Evolutionary conservation across 2,888 invertebrate species (phyloP).

Genomic region (Machimus atricapillus): DNA sequence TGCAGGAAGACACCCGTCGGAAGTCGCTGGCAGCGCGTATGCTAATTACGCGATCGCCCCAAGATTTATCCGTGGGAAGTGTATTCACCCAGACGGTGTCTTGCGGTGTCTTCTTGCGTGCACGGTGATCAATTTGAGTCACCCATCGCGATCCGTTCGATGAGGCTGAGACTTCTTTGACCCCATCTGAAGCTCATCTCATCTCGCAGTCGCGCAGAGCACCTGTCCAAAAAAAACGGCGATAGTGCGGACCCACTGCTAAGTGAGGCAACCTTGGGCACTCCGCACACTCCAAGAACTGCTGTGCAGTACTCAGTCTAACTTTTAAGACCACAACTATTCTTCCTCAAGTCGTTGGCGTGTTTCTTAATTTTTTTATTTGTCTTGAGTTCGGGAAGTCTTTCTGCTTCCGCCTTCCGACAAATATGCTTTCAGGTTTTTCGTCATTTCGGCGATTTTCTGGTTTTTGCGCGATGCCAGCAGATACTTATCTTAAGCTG

Average conservation of each 20-base stretch:
- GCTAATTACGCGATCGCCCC: slow-evolving; percentile 22
- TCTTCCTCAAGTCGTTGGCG: slow-evolving; percentile 33
- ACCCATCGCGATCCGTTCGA: background rate
- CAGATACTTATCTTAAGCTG: background rate
- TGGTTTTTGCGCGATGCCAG: background rate
- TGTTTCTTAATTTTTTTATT: background rate
- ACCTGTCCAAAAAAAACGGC: background rate
- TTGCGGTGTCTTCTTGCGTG: background rate
- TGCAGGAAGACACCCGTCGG: slow-evolving; percentile 37
- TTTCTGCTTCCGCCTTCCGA: slow-evolving; percentile 39
- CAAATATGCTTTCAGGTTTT: slow-evolving; percentile 36
- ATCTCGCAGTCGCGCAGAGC: background rate
- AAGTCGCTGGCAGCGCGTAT: slow-evolving; percentile 29
- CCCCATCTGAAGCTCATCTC: background rate
- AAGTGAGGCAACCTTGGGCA: slow-evolving; percentile 22
- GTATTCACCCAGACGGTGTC: slow-evolving; percentile 3
- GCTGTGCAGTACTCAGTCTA: background rate
- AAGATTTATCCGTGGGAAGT: slow-evolving; percentile 35
- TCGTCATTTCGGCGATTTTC: background rate
- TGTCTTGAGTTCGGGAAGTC: slow-evolving; percentile 17
- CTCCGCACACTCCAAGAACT: background rate
- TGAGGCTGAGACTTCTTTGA: background rate
- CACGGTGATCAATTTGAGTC: background rate
- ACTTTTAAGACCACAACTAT: background rate
- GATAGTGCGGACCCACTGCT: background rate